Percentiles rank a stretch among this genome's conserved stretches.
phyloP scores from a whole-genome alignment of 1,140 invertebrate genomes.

The Hesperophylax magnus region DNA sequence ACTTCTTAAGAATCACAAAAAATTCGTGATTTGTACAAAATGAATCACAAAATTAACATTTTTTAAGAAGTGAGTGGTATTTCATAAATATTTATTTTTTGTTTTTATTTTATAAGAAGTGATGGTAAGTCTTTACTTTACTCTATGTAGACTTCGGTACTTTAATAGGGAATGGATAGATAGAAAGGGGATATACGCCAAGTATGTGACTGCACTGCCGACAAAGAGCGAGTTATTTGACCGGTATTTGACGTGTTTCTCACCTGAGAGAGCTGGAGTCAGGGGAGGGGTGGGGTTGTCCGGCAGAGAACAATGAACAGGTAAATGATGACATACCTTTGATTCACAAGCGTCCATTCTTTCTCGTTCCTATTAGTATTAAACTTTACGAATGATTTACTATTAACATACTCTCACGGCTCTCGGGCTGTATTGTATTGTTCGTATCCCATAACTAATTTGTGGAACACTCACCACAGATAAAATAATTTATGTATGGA shows the following conservation, averaged over 20 bases:
- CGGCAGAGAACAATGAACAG: constrained; percentile 7
- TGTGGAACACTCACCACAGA: constrained; percentile 5
- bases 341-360: constrained; percentile 31
- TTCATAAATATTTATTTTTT: too few relatives aligned
- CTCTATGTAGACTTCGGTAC: too few relatives aligned
- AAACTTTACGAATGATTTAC: constrained; percentile 19
- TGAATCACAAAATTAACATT: too few relatives aligned
- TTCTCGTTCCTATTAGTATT: constrained; percentile 1
- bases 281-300: not conserved
- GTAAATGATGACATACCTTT: constrained; percentile 24
- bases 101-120: too few relatives aligned
- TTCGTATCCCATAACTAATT: not conserved
- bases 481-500: not conserved
- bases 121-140: too few relatives aligned
- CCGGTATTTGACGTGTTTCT: not conserved
- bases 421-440: constrained; percentile 17
- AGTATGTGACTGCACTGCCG: not conserved
- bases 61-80: too few relatives aligned
- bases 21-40: too few relatives aligned
- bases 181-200: too few relatives aligned
- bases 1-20: too few relatives aligned
- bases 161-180: too few relatives aligned
- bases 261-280: not conserved
- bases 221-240: not conserved
- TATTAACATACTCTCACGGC: constrained; percentile 42